Conservation (phyloP, 2,797 vertebrate species). For the Cuniculus paca region DNA sequence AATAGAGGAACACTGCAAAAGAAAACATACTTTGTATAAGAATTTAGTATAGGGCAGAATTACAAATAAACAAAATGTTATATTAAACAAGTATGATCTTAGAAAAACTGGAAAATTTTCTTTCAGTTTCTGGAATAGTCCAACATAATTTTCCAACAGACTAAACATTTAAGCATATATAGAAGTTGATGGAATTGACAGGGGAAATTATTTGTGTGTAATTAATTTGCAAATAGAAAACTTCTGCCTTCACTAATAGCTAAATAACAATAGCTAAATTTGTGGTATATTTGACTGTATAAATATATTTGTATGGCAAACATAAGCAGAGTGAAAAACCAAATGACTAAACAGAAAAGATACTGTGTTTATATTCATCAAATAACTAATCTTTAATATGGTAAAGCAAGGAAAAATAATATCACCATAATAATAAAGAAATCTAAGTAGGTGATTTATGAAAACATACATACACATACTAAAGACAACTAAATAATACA, state of each 20-base stretch:
- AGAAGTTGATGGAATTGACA: background rate
- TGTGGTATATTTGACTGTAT: background rate
- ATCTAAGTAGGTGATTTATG: background rate
- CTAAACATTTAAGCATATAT: constrained; percentile 7
- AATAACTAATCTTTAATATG: constrained; percentile 27
- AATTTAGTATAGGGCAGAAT: background rate
- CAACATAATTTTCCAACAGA: constrained; percentile 26
- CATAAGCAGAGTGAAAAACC: background rate
- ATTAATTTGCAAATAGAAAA: background rate
- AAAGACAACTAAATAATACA: background rate
- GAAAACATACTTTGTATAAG: background rate
- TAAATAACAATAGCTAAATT: background rate
- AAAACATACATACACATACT: background rate
- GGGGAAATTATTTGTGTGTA: background rate
- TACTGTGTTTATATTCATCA: background rate
- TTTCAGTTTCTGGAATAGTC: background rate
- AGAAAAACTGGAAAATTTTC: background rate
- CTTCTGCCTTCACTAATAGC: no score
- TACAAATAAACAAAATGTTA: constrained; percentile 8
- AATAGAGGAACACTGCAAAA: no score
- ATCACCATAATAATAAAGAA: constrained; percentile 12
- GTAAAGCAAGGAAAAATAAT: constrained; percentile 44
- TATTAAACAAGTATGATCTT: background rate
- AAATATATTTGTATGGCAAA: constrained; percentile 22
- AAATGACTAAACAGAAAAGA: constrained; percentile 14